phyloP scores from a whole-genome alignment of 1,140 invertebrate genomes.

The Heliothis subflexa region DNA sequence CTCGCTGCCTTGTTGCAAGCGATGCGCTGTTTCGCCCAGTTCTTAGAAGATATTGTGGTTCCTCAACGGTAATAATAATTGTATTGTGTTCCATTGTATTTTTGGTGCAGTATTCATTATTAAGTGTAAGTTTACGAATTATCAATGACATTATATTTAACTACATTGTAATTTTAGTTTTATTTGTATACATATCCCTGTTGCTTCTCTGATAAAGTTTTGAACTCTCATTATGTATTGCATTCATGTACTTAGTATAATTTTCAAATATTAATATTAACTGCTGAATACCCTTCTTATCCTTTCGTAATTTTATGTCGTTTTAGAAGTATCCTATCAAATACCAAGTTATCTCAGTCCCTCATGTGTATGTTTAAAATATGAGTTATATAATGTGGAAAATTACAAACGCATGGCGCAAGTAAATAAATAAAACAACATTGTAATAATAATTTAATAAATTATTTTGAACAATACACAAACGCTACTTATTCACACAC shows the following conservation, averaged over 20 bases:
- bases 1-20: constrained; percentile 79
- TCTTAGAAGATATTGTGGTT: constrained; percentile 81
- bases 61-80: constrained; percentile 74
- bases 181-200: constrained; percentile 54
- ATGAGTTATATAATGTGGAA: background rate
- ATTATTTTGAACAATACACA: constrained; percentile 83
- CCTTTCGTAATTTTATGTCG: no score
- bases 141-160: constrained; percentile 78
- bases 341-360: no score
- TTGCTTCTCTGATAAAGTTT: no score
- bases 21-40: constrained; percentile 83
- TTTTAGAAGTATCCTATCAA: no score
- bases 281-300: no score
- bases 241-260: no score
- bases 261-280: no score
- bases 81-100: constrained; percentile 70
- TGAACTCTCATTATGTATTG: no score
- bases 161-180: constrained; percentile 75
- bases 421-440: constrained; percentile 18
- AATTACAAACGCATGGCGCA: background rate
- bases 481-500: constrained; percentile 80
- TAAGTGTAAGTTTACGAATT: constrained; percentile 57
- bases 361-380: no score
- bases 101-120: constrained; percentile 76
- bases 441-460: constrained; percentile 84